Evolutionary conservation across 53 echinoderm and acorn worm species (phyloP).

Genomic region (Apostichopus leukothele): DNA sequence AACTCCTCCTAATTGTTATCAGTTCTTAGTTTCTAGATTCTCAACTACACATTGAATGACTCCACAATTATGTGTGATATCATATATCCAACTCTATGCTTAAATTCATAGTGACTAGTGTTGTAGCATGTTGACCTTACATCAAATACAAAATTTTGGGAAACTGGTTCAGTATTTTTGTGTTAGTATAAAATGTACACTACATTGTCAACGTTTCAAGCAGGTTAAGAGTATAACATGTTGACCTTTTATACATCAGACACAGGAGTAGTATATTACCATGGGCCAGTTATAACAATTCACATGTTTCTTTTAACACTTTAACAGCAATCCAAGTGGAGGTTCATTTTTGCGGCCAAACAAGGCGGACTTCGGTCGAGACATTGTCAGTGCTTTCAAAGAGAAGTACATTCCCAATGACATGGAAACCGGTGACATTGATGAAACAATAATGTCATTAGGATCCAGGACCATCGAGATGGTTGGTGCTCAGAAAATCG

Average conservation of each 20-base stretch:
- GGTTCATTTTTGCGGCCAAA: constrained; percentile 91
- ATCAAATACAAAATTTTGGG: too few relatives aligned
- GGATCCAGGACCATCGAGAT: constrained; percentile 76
- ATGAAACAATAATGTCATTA: constrained; percentile 65
- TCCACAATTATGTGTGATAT: too few relatives aligned
- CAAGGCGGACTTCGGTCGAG: constrained; percentile 78
- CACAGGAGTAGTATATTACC: background rate
- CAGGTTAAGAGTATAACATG: too few relatives aligned
- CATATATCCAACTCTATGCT: too few relatives aligned
- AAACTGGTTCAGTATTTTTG: too few relatives aligned
- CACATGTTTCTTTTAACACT: constrained; percentile 26
- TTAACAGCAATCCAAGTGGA: constrained; percentile 65
- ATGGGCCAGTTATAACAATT: background rate
- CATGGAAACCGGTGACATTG: constrained; percentile 74
- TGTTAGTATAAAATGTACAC: too few relatives aligned
- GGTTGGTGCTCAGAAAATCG: constrained; percentile 82
- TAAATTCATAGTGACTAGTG: too few relatives aligned
- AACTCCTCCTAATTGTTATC: too few relatives aligned
- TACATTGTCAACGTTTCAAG: too few relatives aligned
- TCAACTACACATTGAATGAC: too few relatives aligned
- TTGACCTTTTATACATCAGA: background rate
- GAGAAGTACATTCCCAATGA: constrained; percentile 86
- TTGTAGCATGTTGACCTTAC: too few relatives aligned
- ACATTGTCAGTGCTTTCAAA: constrained; percentile 63
- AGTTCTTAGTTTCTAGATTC: too few relatives aligned